Conservation (phyloP, 2,797 vertebrate species). For the Carcharodon carcharias region DNA sequence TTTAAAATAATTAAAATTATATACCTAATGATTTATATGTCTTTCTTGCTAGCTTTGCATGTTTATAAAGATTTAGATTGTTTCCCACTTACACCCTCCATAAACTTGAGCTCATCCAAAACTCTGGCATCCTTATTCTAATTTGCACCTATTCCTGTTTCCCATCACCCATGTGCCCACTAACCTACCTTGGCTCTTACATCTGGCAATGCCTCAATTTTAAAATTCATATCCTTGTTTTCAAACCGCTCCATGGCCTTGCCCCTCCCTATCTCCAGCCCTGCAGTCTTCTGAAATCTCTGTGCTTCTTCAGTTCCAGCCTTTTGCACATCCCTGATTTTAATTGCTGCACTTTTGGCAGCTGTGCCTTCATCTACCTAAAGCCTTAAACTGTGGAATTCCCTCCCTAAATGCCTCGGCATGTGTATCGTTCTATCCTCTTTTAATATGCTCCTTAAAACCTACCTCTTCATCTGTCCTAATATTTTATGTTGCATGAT, state of each 20-base stretch:
- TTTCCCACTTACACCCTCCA: background rate
- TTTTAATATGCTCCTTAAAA: background rate
- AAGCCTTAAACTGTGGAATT: background rate
- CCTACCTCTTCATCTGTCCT: background rate
- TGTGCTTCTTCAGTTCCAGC: background rate
- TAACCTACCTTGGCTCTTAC: background rate
- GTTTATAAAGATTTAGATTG: background rate
- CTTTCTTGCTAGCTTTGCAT: background rate
- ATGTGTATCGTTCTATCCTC: no score
- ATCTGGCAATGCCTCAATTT: background rate
- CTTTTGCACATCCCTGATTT: background rate
- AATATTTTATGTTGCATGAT: background rate
- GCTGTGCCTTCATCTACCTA: background rate
- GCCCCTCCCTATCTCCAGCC: background rate
- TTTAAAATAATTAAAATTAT: background rate
- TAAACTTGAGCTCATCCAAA: constrained; percentile 2
- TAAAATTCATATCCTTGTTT: background rate
- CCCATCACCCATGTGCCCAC: background rate
- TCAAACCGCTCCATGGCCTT: background rate
- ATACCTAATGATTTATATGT: background rate
- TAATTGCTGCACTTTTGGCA: background rate
- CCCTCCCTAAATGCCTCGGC: background rate
- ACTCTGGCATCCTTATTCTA: background rate
- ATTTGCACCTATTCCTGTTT: background rate
- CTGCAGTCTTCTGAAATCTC: background rate